Evolutionary conservation across 2,797 vertebrate species (phyloP).

Genomic region (Pogoniulus pusillus): DNA sequence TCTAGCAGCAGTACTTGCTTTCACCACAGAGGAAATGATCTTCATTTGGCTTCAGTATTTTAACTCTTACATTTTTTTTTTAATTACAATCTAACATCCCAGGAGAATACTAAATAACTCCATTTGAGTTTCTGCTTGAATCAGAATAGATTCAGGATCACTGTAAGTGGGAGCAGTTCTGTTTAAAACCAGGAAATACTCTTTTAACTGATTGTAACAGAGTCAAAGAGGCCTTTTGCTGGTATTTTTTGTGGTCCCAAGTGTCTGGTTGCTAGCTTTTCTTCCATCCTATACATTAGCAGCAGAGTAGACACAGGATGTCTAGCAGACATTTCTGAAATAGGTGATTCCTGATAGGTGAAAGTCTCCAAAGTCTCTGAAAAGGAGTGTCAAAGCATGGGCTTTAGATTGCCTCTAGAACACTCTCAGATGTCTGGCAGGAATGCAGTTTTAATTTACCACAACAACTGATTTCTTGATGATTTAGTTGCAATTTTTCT

Average conservation of each 20-base stretch:
- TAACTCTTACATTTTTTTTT: neutral
- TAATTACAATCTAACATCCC: neutral
- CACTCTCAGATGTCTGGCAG: neutral
- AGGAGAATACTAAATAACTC: neutral
- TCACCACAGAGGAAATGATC: fast-evolving
- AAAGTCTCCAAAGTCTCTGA: neutral
- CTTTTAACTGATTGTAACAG: neutral
- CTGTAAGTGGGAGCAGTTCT: neutral
- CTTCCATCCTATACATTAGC: neutral
- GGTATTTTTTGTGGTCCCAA: neutral
- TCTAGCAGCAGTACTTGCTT: neutral
- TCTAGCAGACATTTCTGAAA: neutral
- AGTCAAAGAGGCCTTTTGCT: neutral
- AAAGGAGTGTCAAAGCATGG: neutral
- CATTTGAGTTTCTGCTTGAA: neutral
- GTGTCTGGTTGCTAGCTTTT: neutral
- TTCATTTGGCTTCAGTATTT: neutral
- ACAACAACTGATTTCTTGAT: neutral
- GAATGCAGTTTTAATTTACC: neutral
- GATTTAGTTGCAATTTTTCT: neutral
- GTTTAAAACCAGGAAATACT: neutral
- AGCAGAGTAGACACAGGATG: neutral
- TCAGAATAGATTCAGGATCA: neutral
- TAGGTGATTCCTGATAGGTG: neutral
- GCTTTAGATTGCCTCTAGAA: neutral